Base-by-base conservation (phyloP, 2,113 vertebrate genomes). In the Syngnathus floridae region DNA sequence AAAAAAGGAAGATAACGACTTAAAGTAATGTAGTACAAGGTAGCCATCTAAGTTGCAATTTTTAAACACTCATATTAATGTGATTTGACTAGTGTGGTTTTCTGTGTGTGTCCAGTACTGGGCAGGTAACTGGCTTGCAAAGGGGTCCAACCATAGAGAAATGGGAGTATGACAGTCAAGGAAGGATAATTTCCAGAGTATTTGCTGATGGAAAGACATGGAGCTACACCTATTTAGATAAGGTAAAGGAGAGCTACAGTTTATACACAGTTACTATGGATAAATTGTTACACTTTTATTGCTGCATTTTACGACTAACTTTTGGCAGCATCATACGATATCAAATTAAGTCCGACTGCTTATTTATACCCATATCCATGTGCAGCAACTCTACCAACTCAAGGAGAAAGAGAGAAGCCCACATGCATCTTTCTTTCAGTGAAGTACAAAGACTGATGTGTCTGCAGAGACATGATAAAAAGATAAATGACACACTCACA, bases 211-310 rank as follows among this genome's bases (percentile, higher is more conserved):
- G 94, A 14, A 98, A 98, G 88, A 96, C 90, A 0, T 99, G 97
- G 97, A 98, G 95, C 82, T 99, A 98, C 90, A 99, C 95, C 0
- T 98, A 99, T 75, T 81, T 98, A 76, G 97, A 99, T 76, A 98
- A 98, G 95, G 97, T 99, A 77, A 45, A 67, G 65, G 4, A 52
- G 4, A 4, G 63, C n/a, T 10, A 48, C 36, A 5, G 0, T 55
- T 12, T 37, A 9, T 38, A 58, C 37, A 58, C 35, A 37, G 3
- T 19, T 37, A n/a, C 35, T 58, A 37, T 58, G 13, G 17, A 37
- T 2, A 37, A 14, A 57, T 37, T 9, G 7, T 57, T 35, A 17
- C 56, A 37, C 1, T 16, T 37, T 58, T 13, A 35, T 31, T 2
- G 31, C 31, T 58, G 35, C 38, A n/a, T 19, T 40, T 59, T 16